phyloP scores from a whole-genome alignment of 1,140 invertebrate species.

The Halotydeus destructor region DNA sequence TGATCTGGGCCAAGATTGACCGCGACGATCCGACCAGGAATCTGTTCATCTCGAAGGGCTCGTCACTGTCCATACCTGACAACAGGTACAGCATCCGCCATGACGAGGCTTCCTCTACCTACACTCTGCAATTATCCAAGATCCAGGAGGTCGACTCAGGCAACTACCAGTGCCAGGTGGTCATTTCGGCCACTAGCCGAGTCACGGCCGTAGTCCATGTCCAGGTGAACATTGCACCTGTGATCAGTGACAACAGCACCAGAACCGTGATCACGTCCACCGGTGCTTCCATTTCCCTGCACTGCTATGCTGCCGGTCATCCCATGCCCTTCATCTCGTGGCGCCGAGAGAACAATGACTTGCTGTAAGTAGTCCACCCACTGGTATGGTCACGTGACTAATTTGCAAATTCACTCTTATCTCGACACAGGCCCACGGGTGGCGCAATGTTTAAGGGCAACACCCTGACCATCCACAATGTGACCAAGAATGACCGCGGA shows the following conservation, averaged over 20 bases:
- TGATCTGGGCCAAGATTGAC: slow-evolving; percentile 17
- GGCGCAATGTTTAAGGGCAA: slow-evolving; percentile 33
- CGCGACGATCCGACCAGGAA: slow-evolving; percentile 10
- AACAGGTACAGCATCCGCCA: slow-evolving; percentile 62
- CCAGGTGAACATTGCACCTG: slow-evolving; percentile 38
- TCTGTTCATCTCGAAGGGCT: slow-evolving; percentile 43
- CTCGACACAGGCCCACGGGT: too few species aligned
- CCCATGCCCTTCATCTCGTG: slow-evolving; percentile 63
- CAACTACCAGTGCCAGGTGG: slow-evolving; percentile 61
- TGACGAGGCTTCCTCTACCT: slow-evolving; percentile 51
- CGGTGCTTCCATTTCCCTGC: slow-evolving; percentile 49
- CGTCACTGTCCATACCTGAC: slow-evolving; percentile 53
- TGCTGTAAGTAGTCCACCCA: too few species aligned
- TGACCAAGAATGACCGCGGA: slow-evolving; percentile 63
- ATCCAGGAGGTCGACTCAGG: slow-evolving; percentile 83
- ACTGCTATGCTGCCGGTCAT: slow-evolving; percentile 59
- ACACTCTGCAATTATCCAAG: slow-evolving; percentile 63
- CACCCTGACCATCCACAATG: slow-evolving; percentile 44
- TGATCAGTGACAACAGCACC: slow-evolving; percentile 80
- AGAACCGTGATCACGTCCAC: slow-evolving; percentile 60
- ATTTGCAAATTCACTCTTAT: too few species aligned
- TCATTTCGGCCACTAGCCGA: slow-evolving; percentile 50
- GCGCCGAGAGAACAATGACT: slow-evolving; percentile 76
- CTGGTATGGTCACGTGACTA: too few species aligned
- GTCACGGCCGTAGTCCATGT: slow-evolving; percentile 19